Base-by-base conservation (phyloP, 2,888 invertebrate species). In the Rugalucina vietnamica region DNA sequence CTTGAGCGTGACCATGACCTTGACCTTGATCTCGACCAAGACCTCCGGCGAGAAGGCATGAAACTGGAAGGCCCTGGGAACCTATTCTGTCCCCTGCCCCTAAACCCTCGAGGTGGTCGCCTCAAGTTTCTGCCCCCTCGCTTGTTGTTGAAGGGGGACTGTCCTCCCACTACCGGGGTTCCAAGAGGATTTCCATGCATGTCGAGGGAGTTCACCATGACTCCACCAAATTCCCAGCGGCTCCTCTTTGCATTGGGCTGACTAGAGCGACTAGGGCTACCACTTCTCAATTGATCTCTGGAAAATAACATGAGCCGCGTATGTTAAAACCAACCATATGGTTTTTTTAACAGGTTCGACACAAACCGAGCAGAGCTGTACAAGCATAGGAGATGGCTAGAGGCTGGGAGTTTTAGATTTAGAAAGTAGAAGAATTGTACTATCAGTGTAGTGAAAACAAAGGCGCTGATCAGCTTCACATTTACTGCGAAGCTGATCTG, bases 1-100 rank as follows among this genome's bases (percentile, higher is more conserved):
- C 91, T 74, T n/a, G 87, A 88, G 49, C 89, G 81, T n/a, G 90
- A 91, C 21, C 88, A 81, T 76, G 89, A 88, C 27, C 83, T 57
- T 37, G 90, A 90, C 50, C 84, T 81, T 50, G 88, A 88, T n/a
- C 86, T 82, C 0, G 90, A 89, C 60, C 85, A 91, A 82, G 78
- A 91, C 60, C 60, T 24, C 60, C 60, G 27, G 3, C 29, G n/a
- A n/a, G n/a, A 27, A 29, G 60, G 60, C 60, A 60, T 60, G 29
- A 18, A 60, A 10, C 54, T 54, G n/a, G 29, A 32, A 54, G 54
- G 36, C n/a, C 34, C 21, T 21, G 74, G 54, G 43, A 36, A 29
- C 34, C 74, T 54, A 24, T 36, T 34, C 32, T 74, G 74, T 32
- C 74, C 49, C 27, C 74, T 29, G 21, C 74, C 49, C 10, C 50